phyloP scores from a whole-genome alignment of 2,797 vertebrate genomes.

The Pteropus rufus region DNA sequence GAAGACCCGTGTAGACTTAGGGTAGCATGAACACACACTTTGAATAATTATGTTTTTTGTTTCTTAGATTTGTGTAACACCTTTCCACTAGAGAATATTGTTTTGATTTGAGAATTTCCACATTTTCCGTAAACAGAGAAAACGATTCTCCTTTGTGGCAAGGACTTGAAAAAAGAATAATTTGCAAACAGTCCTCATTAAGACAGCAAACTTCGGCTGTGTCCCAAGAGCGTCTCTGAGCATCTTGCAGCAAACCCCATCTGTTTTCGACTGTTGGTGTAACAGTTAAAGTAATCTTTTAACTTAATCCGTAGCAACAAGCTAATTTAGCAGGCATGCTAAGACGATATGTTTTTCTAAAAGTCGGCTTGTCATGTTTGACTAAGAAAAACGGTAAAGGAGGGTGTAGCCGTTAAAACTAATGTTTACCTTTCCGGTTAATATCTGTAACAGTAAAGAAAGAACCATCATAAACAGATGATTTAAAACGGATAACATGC shows the following conservation, averaged over 20 bases:
- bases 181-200: slow-evolving; percentile 70
- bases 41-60: background rate
- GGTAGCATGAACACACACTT: background rate
- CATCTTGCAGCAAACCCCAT: slow-evolving; percentile 49
- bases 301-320: slow-evolving; percentile 50
- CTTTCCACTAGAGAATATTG: slow-evolving; percentile 34
- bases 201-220: slow-evolving; percentile 59
- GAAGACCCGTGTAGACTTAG: background rate
- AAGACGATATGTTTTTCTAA: slow-evolving; percentile 51
- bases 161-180: slow-evolving; percentile 48
- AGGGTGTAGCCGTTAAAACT: background rate
- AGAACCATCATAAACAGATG: slow-evolving; percentile 48
- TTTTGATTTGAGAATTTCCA: slow-evolving; percentile 45
- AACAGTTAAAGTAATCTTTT: slow-evolving; percentile 52
- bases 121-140: slow-evolving; percentile 63
- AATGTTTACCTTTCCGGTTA: slow-evolving; percentile 53
- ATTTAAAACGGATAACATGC: background rate
- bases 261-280: slow-evolving; percentile 50
- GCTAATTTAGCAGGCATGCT: slow-evolving; percentile 57
- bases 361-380: slow-evolving; percentile 55
- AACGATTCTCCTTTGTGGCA: slow-evolving; percentile 59
- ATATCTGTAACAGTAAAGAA: background rate
- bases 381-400: slow-evolving; percentile 43
- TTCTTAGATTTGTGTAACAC: slow-evolving; percentile 14
- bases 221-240: slow-evolving; percentile 59